Evolutionary conservation across 1,140 invertebrate species (phyloP), one percentile per base, ranked within the genome.

Genomic region (Lepidurus apus): DNA sequence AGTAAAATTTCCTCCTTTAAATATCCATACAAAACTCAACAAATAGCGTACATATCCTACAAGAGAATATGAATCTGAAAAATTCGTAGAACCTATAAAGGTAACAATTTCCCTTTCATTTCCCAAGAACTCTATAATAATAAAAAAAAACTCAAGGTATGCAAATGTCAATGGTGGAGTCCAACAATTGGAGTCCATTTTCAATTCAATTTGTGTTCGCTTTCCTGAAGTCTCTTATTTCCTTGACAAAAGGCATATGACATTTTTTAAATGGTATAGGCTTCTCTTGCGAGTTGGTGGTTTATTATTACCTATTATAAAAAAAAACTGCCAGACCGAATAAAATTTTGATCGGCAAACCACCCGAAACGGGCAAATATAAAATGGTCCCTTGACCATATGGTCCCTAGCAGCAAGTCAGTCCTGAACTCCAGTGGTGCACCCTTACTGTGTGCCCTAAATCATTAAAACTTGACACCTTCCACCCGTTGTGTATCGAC

Each of bases 101-200:
- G 34, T 34, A 34, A 4, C 34, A 34, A 34, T 34, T 34, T 34
- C 4, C 34, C 3, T 34, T 34, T 34, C 34, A 34, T 4, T 2
- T 0, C 34, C 34, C 0, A 3, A 34, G 4, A 34, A 34, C 34
- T 34, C 34, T 3, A 2, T 34, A 34, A 34, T 2, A 34, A 34
- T 2, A 34, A 34, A 34, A 34, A 34, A 34, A 34, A 34, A 4
- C 1, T 34, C 0, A 3, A 34, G 34, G 4, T 34, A 34, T 4
- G 34, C 3, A 3, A 34, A 0, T 4, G 34, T 34, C 34, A 34
- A 34, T 34, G 34, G 34, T 4, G 34, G 34, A 34, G 34, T 34
- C 34, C 53, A 65, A 65, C 53, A 65, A 65, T 65, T 17, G 13
- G 53, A n/a, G 13, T 65, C 53, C 53, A n/a, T 65, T 65, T 65